phyloP scores from a whole-genome alignment of 2,888 invertebrate species.

The Dimorphilus gyrociliatus region DNA sequence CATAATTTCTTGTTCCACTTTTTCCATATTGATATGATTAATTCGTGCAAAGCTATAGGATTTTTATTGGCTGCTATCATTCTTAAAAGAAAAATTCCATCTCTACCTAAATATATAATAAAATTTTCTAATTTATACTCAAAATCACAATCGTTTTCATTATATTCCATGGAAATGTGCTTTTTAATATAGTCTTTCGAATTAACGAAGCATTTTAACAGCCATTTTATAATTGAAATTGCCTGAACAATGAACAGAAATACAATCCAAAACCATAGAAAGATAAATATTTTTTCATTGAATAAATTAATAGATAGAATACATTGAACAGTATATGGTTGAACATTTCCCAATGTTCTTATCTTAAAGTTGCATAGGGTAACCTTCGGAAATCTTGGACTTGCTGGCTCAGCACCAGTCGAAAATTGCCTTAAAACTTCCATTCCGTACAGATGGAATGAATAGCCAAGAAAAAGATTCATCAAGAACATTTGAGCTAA shows the following conservation, averaged over 20 bases:
- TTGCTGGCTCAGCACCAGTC: conserved; percentile 25
- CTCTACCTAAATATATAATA: too few relatives aligned
- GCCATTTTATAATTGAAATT: conserved; percentile 36
- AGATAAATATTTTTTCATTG: conserved; percentile 35
- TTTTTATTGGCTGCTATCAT: too few relatives aligned
- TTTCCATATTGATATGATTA: too few relatives aligned
- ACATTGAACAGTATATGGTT: conserved; percentile 36
- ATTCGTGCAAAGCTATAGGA: too few relatives aligned
- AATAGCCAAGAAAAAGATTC: conserved; percentile 38
- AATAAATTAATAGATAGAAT: too few relatives aligned
- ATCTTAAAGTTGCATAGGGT: conserved; percentile 33
- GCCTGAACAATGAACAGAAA: conserved; percentile 34
- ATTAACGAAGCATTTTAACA: too few relatives aligned
- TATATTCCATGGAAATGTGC: too few relatives aligned
- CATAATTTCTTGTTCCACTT: too few relatives aligned
- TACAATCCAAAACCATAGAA: conserved; percentile 41
- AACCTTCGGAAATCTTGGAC: conserved; percentile 27
- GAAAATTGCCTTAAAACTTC: conserved; percentile 38
- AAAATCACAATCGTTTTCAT: too few relatives aligned
- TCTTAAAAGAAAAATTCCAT: too few relatives aligned
- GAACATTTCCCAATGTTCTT: conserved; percentile 34
- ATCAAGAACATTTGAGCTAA: conserved; percentile 38
- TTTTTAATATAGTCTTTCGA: too few relatives aligned
- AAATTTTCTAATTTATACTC: too few relatives aligned
- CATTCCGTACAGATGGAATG: conserved; percentile 33